Evolutionary conservation across 2,113 vertebrate genomes (phyloP), one percentile per base, ranked within the genome.

Genomic region (Oncorhynchus gorbuscha): DNA sequence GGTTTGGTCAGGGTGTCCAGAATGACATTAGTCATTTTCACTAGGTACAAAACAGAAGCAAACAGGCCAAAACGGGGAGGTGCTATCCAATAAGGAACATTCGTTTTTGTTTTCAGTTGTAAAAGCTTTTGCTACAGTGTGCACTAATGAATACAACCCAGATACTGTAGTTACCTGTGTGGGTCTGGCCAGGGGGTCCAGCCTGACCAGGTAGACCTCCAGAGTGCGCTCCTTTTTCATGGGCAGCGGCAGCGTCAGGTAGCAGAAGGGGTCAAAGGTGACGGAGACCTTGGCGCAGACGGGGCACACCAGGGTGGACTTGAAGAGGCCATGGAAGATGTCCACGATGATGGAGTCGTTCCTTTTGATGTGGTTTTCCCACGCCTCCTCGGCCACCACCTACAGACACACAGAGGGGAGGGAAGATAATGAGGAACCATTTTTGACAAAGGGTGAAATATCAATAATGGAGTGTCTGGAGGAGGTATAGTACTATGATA

Each of bases 281-380:
- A 99, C 98, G 3, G 98, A 99, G 82, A 99, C 94, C 87, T 99
- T 99, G 74, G 95, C 83, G 88, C 98, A 99, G 73, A 97, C 94
- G 8, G 98, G 98, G 89, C 98, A 99, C 84, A 99, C 97, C 77
- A 99, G 84, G 0, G 98, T 99, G 71, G 98, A 99, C 88, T 99
- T 99, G 92, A 99, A 99, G 85, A 99, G 97, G 76, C 98, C 97
- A 51, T 99, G 98, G 92, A 99, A 99, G 91, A 99, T 99, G 93
- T 99, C 97, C 84, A 99, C 98, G 72, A 99, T 99, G 89, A 99
- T 97, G 81, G 98, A 99, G 93, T 99, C 95, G 70, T 99, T 99
- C 90, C 98, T 94, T 90, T 98, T 99, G 81, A 99, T 92, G 90
- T 99, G 98, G 86, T 95, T 99, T 90, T 99, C 95, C 98, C 98